Base-by-base conservation (phyloP, 2,797 vertebrate genomes). In the Hoplostethus mediterraneus region DNA sequence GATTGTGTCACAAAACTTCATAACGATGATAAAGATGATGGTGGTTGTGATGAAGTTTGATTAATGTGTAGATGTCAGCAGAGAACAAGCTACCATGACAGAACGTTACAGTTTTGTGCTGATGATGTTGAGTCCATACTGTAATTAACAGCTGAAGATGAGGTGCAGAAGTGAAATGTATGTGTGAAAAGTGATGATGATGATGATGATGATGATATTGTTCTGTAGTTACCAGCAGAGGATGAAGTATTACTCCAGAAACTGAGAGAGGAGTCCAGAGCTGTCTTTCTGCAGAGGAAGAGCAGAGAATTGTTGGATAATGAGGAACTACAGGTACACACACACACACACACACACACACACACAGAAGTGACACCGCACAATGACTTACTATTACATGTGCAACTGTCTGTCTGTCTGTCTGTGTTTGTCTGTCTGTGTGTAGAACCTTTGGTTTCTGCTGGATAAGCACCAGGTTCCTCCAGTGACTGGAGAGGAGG, bases 261-360 rank as follows among this genome's bases (percentile, higher is more conserved):
- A 81, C 90, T 99, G 86, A 95, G 98, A 89, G 98, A 99, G 86
- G 98, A 99, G 90, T 98, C 97, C 44, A 95, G 98, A 93, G 98
- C 97, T 0, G 97, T 99, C n/a, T 99, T 99, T 89, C 94, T 99
- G 54, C 98, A 99, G 91, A 96, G 98, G 80, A 99, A 99, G 92
- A 99, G 98, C 87, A 95, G 98, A 85, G 98, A 99, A 68, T 93
- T 99, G 9, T 88, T 99, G 71, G 98, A 99, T 90, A 99, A 99
- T 59, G 98, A 99, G 89, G 98, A 99, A 80, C 92, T 99, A 42
- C 98, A 99, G 94, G 98, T 99, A 60, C 0, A 49, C 21, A 36
- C 9, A 45, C 28, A 48, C 14, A 9, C 48, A 30, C n/a, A 56
- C 42, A 10, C 44, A 57, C 16, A 31, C 38, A 11, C 38, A 33